Conservation (phyloP, 2,797 vertebrate species). For the Dendrocincla tyrannina region DNA sequence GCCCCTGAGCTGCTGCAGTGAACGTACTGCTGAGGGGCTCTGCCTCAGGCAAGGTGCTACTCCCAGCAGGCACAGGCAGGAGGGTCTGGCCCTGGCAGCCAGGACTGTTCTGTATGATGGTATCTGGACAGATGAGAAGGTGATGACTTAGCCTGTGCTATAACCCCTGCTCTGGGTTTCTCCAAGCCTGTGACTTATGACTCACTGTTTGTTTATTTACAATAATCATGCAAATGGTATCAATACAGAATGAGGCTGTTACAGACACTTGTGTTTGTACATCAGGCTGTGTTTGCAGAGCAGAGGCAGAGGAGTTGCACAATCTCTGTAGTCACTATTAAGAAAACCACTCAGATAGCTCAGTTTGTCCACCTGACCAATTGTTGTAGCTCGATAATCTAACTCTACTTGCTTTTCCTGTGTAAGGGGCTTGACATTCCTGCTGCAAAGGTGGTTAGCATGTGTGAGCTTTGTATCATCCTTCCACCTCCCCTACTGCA, state of each 20-base stretch:
- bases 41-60: not conserved
- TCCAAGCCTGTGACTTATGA: not conserved
- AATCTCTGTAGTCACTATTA: not conserved
- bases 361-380: not conserved
- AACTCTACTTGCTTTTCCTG: not conserved
- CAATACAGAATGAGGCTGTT: not conserved
- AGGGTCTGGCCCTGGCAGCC: not conserved
- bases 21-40: not conserved
- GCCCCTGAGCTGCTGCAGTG: not conserved
- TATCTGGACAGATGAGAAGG: not conserved
- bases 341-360: not conserved
- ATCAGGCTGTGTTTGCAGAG: not conserved
- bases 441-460: not conserved
- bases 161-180: not conserved
- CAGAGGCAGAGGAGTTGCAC: not conserved
- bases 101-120: not conserved
- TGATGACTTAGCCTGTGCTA: not conserved
- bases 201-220: slow-evolving; percentile 34
- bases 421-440: not conserved
- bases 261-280: not conserved
- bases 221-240: accelerated
- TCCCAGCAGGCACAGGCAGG: accelerated
- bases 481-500: not conserved
- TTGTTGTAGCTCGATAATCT: not conserved
- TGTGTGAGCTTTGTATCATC: not conserved